These are phyloP conservation scores for Cetonia aurata DNA, from an alignment of 2,888 invertebrate species.

Conservation along the genomic window DNA sequence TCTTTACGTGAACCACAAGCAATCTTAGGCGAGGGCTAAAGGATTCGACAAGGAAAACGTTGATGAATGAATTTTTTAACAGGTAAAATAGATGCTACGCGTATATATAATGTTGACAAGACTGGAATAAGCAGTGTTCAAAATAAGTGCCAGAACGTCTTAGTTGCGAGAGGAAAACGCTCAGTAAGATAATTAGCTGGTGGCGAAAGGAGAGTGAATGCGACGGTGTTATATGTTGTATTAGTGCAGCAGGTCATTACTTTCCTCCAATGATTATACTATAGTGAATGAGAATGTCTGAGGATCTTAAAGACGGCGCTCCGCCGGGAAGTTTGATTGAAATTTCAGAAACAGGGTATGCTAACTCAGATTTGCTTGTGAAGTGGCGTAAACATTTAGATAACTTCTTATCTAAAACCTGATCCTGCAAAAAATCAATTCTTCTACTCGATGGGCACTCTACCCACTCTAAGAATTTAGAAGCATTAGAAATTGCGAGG, in stretches of 20 bases:
- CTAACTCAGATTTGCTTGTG: too few species aligned
- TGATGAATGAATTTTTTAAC: background rate
- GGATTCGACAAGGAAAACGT: background rate
- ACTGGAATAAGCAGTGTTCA: background rate
- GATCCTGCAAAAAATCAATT: too few species aligned
- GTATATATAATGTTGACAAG: background rate
- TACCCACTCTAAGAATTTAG: too few species aligned
- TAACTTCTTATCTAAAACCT: too few species aligned
- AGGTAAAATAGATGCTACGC: background rate
- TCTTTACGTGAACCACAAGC: background rate
- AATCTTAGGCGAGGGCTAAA: background rate
- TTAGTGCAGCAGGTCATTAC: constrained; percentile 6
- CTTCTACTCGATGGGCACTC: too few species aligned
- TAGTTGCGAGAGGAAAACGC: background rate
- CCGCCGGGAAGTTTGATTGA: too few species aligned
- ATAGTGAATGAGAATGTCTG: background rate
- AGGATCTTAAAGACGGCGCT: background rate
- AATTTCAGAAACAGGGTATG: too few species aligned
- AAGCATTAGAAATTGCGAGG: too few species aligned
- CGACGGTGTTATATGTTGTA: too few species aligned
- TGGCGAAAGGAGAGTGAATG: constrained; percentile 1
- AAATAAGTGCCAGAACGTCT: background rate
- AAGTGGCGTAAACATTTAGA: too few species aligned
- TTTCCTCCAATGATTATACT: background rate
- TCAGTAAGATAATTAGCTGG: background rate